Percentiles rank a stretch among this genome's conserved stretches.
Evolutionary conservation across 1,140 invertebrate species (phyloP).

Genomic region (Pogonognathellus flavescens): DNA sequence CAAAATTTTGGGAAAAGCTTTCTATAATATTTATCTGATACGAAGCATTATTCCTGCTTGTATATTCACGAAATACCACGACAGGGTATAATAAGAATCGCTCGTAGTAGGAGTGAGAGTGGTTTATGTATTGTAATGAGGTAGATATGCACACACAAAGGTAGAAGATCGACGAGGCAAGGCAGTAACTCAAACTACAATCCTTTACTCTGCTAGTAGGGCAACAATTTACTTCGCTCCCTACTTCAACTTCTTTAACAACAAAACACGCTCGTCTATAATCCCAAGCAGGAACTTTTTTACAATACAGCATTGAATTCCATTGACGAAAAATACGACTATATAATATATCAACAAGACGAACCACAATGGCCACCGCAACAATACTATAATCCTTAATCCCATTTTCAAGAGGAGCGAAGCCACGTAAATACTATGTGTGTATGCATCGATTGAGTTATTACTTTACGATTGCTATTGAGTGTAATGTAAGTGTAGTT

Average conservation of each 20-base stretch:
- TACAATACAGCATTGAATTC: slow-evolving; percentile 5
- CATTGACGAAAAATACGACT: slow-evolving; percentile 12
- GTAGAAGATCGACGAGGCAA: too few relatives aligned
- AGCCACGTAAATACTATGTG: slow-evolving; percentile 25
- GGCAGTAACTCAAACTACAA: background rate
- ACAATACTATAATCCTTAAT: slow-evolving; percentile 23
- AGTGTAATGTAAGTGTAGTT: slow-evolving; percentile 1
- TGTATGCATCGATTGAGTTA: slow-evolving; percentile 17
- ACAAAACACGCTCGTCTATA: slow-evolving; percentile 35
- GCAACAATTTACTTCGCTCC: background rate
- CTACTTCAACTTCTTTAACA: slow-evolving; percentile 18
- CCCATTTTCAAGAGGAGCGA: slow-evolving; percentile 15
- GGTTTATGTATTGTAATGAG: too few relatives aligned
- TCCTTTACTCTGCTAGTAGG: background rate
- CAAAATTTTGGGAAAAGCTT: too few relatives aligned
- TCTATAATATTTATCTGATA: too few relatives aligned
- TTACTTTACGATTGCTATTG: too few relatives aligned
- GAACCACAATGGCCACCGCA: slow-evolving; percentile 13
- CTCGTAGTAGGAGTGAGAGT: too few relatives aligned
- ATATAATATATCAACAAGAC: background rate
- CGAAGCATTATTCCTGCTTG: too few relatives aligned
- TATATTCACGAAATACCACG: too few relatives aligned
- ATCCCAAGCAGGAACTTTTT: slow-evolving; percentile 17
- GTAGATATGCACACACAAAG: too few relatives aligned
- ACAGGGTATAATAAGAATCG: too few relatives aligned